Evolutionary conservation across 2,113 vertebrate genomes (phyloP).

Genomic region (Globicephala melas): DNA sequence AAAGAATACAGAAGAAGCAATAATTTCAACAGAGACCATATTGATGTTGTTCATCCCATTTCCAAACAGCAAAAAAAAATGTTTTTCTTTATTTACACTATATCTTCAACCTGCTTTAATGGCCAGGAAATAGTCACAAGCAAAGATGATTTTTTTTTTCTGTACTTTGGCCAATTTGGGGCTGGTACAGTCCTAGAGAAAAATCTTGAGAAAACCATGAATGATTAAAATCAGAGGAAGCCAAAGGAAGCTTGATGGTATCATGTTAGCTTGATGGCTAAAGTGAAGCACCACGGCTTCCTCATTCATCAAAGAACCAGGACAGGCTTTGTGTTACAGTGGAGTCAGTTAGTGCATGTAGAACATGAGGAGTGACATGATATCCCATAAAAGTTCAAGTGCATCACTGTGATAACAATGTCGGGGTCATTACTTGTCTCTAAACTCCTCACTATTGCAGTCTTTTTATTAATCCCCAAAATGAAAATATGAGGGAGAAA

Average conservation of each 20-base stretch:
- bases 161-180: neutral
- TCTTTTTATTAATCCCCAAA: neutral
- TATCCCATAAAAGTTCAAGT: neutral
- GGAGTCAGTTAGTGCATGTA: neutral
- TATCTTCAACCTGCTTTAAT: neutral
- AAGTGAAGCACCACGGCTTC: neutral
- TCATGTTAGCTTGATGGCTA: neutral
- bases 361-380: neutral
- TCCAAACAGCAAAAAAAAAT: neutral
- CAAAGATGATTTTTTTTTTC: neutral
- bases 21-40: neutral
- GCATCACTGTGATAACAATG: neutral
- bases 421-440: neutral
- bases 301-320: neutral
- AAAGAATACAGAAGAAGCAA: neutral
- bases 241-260: neutral
- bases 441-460: neutral
- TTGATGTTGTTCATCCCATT: neutral
- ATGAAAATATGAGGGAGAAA: neutral
- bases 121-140: neutral
- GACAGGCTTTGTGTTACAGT: neutral
- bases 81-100: neutral
- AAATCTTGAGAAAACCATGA: neutral
- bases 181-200: neutral
- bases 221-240: neutral